Percentiles rank a stretch among this genome's conserved stretches.
phyloP scores from a whole-genome alignment of 1,140 invertebrate species.

The Ceratitis capitata region DNA sequence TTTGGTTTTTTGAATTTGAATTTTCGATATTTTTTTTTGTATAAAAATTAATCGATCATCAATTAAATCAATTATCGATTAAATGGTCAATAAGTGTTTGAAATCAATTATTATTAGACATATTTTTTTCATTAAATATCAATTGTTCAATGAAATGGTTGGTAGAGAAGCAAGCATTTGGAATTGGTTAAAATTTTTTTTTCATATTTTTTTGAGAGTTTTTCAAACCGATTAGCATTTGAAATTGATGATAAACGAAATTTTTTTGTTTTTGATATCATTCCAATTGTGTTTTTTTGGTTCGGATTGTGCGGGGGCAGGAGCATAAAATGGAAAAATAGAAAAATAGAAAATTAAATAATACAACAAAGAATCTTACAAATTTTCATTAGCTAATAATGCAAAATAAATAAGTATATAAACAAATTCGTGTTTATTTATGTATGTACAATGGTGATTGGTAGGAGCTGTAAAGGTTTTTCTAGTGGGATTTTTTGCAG shows the following conservation, averaged over 20 bases:
- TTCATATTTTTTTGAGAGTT: neutral
- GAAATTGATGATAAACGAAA: neutral
- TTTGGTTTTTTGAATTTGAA: slow-evolving; percentile 73
- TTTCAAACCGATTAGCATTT: neutral
- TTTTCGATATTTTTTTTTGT: slow-evolving; percentile 42
- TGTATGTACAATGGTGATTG: neutral
- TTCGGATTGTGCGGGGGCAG: slow-evolving; percentile 10
- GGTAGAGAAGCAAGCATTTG: slow-evolving; percentile 24
- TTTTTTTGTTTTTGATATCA: neutral
- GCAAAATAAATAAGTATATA: neutral
- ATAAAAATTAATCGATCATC: slow-evolving; percentile 30
- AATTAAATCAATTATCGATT: slow-evolving; percentile 46
- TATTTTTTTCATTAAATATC: slow-evolving; percentile 31
- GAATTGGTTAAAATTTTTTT: slow-evolving; percentile 15
- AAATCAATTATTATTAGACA: slow-evolving; percentile 32
- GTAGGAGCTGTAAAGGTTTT: neutral
- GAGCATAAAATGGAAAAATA: slow-evolving; percentile 34
- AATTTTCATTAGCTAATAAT: neutral
- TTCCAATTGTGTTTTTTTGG: slow-evolving; percentile 12
- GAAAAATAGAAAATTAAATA: slow-evolving; percentile 32
- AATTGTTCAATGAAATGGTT: slow-evolving; percentile 44
- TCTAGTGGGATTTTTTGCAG: neutral
- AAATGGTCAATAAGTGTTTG: neutral
- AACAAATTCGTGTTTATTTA: neutral
- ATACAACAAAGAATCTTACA: neutral